Conservation (phyloP, 2,797 vertebrate genomes). For the Pygocentrus nattereri region DNA sequence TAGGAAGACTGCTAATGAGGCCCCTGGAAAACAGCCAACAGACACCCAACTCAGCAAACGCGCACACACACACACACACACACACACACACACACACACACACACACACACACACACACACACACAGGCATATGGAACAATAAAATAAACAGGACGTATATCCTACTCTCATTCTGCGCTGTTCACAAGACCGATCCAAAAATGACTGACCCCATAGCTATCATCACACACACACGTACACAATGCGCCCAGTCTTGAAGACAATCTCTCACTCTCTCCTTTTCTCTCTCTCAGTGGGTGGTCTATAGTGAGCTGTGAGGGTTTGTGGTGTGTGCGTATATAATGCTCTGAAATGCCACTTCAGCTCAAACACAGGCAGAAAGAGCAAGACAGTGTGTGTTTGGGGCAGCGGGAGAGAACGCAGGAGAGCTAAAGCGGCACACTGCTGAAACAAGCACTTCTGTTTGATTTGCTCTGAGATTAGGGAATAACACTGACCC, state of each 20-base stretch:
- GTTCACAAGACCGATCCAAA: conserved; percentile 33
- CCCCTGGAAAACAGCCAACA: conserved; percentile 64
- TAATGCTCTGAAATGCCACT: neutral
- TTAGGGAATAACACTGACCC: conserved; percentile 46
- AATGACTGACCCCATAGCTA: conserved; percentile 1
- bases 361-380: neutral
- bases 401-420: neutral
- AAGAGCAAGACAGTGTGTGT: neutral
- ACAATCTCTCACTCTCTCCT: neutral
- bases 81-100: conserved; percentile 23
- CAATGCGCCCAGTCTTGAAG: neutral
- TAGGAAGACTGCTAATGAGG: conserved; percentile 69
- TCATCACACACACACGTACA: neutral
- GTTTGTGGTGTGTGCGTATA: no score
- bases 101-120: neutral
- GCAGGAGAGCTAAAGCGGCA: conserved; percentile 4
- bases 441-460: conserved; percentile 55
- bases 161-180: conserved; percentile 42
- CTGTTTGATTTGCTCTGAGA: conserved; percentile 55
- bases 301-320: neutral
- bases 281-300: neutral
- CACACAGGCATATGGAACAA: conserved; percentile 29
- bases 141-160: conserved; percentile 50
- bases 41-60: conserved; percentile 62
- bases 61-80: conserved; percentile 20